Base-by-base conservation (phyloP, 2,113 vertebrate species). In the Typhlomys cinereus region DNA sequence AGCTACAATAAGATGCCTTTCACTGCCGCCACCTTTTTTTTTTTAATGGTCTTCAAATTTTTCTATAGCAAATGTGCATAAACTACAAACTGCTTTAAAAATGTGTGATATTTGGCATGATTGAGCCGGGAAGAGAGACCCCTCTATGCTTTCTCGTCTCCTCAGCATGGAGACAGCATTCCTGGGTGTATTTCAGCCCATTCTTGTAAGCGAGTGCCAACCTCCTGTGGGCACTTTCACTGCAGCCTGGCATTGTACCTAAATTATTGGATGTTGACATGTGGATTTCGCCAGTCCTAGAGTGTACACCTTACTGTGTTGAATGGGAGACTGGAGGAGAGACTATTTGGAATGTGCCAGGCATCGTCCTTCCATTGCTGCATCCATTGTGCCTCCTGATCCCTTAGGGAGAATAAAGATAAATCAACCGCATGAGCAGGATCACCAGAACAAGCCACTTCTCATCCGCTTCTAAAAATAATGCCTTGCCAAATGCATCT, bases 381-480 rank as follows among this genome's bases (percentile, higher is more conserved):
- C 36, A 5, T 21, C 23, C 44, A 8, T 48, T 8, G 15, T 0
- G 0, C 27, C 17, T 50, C 52, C 3, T 1, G 71, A 67, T 46
- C 84, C 71, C 61, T 87, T 20, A 20, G 15, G 50, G 39, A 80
- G 27, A 25, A 44, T 25, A 69, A 70, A n/a, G 31, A 57, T 27
- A 61, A 69, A 50, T 71, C n/a, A 21, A 31, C 11, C 9, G 23
- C 44, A 41, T 21, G 66, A 80, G 36, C 23, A 27, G 70, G 41
- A 12, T 36, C 80, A 70, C 21, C 48, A 66, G 71, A 92, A 71
- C 21, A 36, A 76, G 57, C 67, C 41, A 2, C 50, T 88, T 74
- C 27, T 81, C 57, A 78, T 64, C 69, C 86, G 88, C 34, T 57
- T 59, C 83, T 88, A 90, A 88, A 90, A 85, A 81, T 50, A 85